These are phyloP conservation scores for Lobophora halterata DNA, from an alignment of 2,888 invertebrate species.

Conservation along the genomic window DNA sequence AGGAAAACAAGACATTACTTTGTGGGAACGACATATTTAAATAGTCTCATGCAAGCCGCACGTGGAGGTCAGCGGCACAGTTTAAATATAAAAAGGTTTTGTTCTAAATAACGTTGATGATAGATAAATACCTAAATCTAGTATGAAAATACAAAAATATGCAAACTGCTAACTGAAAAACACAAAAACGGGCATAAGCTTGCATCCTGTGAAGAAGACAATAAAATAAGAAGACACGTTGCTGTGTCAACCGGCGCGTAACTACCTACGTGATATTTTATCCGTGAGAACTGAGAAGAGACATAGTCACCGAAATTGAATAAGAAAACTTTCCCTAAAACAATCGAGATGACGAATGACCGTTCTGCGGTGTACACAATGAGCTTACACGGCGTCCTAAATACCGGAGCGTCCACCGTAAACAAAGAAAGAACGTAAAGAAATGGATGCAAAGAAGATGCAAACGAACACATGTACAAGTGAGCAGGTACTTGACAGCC, in stretches of 20 bases:
- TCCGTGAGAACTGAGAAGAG: slow-evolving; percentile 17
- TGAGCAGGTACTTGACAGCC: slow-evolving; percentile 31
- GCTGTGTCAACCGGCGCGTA: too few relatives aligned
- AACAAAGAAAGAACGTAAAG: slow-evolving; percentile 36
- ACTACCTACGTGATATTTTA: too few relatives aligned
- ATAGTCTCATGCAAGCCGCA: slow-evolving; percentile 9
- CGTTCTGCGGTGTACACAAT: slow-evolving; percentile 30
- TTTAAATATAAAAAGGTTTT: background rate
- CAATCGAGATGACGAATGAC: slow-evolving; percentile 28
- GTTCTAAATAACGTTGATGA: too few relatives aligned
- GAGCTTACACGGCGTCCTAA: slow-evolving; percentile 40
- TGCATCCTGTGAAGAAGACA: too few relatives aligned
- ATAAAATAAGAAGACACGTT: too few relatives aligned
- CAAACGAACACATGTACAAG: slow-evolving; percentile 37
- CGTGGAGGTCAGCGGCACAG: slow-evolving; percentile 19
- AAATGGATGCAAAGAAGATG: slow-evolving; percentile 53
- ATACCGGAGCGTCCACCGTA: slow-evolving; percentile 49
- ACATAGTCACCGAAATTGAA: too few relatives aligned
- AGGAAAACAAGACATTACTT: slow-evolving; percentile 23
- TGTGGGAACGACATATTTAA: slow-evolving; percentile 26
- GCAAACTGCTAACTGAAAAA: too few relatives aligned
- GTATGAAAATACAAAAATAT: too few relatives aligned
- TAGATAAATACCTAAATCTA: too few relatives aligned
- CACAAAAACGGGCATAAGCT: too few relatives aligned
- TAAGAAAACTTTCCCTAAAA: slow-evolving; percentile 27